phyloP scores from a whole-genome alignment of 2,113 vertebrate species.

The Xiphophorus hellerii region DNA sequence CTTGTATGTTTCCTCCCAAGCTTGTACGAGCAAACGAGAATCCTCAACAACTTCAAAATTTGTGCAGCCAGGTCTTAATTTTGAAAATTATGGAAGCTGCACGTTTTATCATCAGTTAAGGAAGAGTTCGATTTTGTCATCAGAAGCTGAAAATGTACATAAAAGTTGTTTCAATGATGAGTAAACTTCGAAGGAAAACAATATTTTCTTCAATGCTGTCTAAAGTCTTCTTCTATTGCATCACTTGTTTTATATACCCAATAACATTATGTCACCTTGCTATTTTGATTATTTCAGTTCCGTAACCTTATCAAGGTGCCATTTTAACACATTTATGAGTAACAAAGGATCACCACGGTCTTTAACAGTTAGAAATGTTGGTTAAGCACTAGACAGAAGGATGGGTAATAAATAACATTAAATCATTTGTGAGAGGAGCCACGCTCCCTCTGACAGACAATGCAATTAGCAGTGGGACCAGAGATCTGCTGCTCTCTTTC shows the following conservation, averaged over 20 bases:
- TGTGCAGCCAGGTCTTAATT: not conserved
- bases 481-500: conserved; percentile 39
- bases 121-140: not conserved
- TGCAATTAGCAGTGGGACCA: conserved; percentile 63
- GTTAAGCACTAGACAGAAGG: not conserved
- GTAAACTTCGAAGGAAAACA: not conserved
- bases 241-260: not conserved
- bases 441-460: conserved; percentile 57
- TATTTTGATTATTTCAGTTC: too few relatives aligned
- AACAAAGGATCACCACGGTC: not conserved
- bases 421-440: conserved; percentile 43
- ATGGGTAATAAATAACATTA: conserved; percentile 43
- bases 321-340: not conserved
- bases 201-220: too few relatives aligned
- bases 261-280: too few relatives aligned
- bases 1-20: not conserved
- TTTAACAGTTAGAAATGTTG: not conserved
- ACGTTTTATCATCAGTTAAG: not conserved
- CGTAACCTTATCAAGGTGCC: too few relatives aligned
- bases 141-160: too few relatives aligned
- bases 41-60: not conserved
- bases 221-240: not conserved
- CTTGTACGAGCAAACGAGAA: not conserved
- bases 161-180: not conserved
- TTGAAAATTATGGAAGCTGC: not conserved